Conservation (phyloP, 2,113 vertebrate genomes). For the Ictalurus furcatus region DNA sequence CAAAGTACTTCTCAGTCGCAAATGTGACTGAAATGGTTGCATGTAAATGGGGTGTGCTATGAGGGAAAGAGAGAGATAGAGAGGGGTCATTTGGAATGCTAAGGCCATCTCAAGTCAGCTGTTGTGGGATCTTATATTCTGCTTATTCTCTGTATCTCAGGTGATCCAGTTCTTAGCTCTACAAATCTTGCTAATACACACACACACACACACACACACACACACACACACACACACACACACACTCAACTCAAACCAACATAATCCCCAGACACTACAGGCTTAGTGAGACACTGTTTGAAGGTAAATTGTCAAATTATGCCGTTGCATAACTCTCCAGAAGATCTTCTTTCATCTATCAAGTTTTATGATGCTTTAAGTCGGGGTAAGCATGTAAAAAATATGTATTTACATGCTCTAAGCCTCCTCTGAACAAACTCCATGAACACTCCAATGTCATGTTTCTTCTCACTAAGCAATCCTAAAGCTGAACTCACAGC, state of each 20-base stretch:
- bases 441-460: conserved; percentile 61
- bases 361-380: conserved; percentile 58
- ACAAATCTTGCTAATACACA: conserved; percentile 1
- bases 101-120: not conserved
- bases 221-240: conserved; percentile 22
- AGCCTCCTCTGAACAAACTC: conserved; percentile 52
- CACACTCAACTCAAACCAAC: conserved; percentile 21
- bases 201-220: conserved; percentile 26
- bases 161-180: not conserved
- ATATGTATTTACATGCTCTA: conserved; percentile 68
- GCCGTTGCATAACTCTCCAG: conserved; percentile 54
- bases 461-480: conserved; percentile 52
- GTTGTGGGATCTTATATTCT: not conserved
- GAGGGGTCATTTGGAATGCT: not conserved
- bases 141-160: not conserved
- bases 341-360: conserved; percentile 66
- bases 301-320: conserved; percentile 15
- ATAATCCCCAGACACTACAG: conserved; percentile 63
- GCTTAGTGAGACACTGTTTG: conserved; percentile 64
- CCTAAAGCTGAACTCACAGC: conserved; percentile 10
- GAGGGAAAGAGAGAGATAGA: not conserved
- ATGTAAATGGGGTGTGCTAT: too few species aligned
- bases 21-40: too few species aligned
- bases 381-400: conserved; percentile 59
- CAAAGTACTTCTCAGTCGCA: too few species aligned